A percentile compares a stretch with the other conserved stretches of the same genome.
These are phyloP conservation scores for Philhelius pedissequus DNA, from an alignment of 2,888 invertebrate species.

Conservation along the genomic window DNA sequence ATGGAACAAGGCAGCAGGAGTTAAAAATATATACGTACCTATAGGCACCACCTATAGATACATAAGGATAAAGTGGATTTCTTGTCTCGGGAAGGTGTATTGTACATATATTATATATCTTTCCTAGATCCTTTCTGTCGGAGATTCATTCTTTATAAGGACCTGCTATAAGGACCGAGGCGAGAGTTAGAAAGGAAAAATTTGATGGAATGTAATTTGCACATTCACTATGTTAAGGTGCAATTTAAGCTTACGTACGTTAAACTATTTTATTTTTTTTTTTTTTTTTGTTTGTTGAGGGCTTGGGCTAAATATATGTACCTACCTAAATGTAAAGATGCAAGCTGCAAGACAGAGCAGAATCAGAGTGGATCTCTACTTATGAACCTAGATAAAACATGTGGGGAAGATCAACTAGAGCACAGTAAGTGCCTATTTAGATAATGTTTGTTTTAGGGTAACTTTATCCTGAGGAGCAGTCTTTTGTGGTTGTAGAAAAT, in stretches of 20 bases:
- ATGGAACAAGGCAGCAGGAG: slow-evolving; percentile 32
- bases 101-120: neutral
- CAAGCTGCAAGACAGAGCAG: slow-evolving; percentile 1
- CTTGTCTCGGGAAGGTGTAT: neutral
- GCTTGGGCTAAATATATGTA: neutral
- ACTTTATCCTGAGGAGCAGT: slow-evolving; percentile 7
- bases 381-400: neutral
- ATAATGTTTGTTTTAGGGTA: slow-evolving; percentile 25
- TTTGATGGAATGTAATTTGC: slow-evolving; percentile 64
- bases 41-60: too few species aligned
- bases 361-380: neutral
- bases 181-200: neutral
- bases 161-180: neutral
- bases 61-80: neutral
- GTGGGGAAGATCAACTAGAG: slow-evolving; percentile 19
- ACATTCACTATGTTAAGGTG: slow-evolving; percentile 52
- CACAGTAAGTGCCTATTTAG: slow-evolving; percentile 31
- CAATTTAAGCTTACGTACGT: slow-evolving; percentile 40
- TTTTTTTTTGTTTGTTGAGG: neutral
- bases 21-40: neutral
- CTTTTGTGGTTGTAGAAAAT: neutral
- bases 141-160: neutral
- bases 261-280: slow-evolving; percentile 16
- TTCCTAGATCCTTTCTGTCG: neutral
- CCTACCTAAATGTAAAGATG: slow-evolving; percentile 5